A percentile compares a stretch with the other conserved stretches of the same genome.
Evolutionary conservation across 2,113 vertebrate genomes (phyloP).

Genomic region (Hippotragus niger): DNA sequence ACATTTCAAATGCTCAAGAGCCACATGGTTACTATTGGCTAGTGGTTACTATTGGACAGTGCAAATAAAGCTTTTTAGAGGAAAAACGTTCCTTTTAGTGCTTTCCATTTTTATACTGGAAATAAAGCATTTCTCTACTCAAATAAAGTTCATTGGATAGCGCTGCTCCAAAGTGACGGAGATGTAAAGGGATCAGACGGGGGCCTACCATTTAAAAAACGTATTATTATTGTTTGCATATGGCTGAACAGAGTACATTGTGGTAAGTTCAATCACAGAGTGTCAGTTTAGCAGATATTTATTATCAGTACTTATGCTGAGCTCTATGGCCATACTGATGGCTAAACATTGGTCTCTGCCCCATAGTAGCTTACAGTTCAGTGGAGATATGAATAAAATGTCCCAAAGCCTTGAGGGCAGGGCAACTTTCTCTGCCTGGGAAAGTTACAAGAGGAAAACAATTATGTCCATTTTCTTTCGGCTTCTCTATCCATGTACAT

Average conservation of each 20-base stretch:
- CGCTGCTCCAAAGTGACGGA: neutral
- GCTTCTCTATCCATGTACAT: neutral
- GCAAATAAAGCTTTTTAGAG: neutral
- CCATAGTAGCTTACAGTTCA: neutral
- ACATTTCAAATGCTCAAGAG: neutral
- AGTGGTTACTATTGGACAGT: neutral
- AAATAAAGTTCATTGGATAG: neutral
- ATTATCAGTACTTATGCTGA: neutral
- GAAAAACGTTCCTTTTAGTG: neutral
- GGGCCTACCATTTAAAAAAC: neutral
- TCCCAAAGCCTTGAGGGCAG: neutral
- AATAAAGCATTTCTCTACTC: neutral
- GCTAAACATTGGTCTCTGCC: neutral
- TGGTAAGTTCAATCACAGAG: neutral
- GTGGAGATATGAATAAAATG: neutral
- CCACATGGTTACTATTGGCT: neutral
- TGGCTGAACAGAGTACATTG: neutral
- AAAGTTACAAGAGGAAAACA: conserved; percentile 34
- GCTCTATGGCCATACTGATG: neutral
- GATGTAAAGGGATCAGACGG: neutral
- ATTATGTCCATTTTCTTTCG: neutral
- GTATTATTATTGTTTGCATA: neutral
- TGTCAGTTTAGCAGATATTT: neutral
- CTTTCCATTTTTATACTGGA: neutral
- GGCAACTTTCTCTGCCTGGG: neutral